These are phyloP conservation scores for Hemibagrus guttatus DNA, from an alignment of 2,797 vertebrate genomes.

Conservation along the genomic window DNA sequence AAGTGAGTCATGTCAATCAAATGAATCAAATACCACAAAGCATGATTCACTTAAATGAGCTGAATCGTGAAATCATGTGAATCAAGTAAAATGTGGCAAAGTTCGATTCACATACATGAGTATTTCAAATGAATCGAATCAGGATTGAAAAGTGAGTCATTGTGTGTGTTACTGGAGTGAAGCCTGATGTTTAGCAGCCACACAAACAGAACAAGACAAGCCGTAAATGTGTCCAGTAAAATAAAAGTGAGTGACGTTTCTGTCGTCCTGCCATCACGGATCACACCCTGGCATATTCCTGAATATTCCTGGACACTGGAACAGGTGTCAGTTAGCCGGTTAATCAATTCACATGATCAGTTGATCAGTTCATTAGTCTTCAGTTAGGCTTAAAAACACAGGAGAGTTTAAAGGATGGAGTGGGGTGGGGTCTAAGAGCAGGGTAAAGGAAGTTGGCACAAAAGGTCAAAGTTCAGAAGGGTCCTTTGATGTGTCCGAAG, in stretches of 20 bases:
- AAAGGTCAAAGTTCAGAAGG: neutral
- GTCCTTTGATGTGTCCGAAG: constrained; percentile 91
- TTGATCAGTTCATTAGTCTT: constrained; percentile 61
- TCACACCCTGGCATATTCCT: neutral
- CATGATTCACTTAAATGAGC: neutral
- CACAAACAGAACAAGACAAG: neutral
- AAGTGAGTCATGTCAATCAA: neutral
- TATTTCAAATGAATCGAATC: neutral
- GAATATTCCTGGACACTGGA: neutral
- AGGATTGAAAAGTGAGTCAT: neutral
- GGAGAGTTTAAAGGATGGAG: constrained; percentile 35
- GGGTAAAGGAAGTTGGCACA: constrained; percentile 67
- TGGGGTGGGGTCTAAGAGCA: constrained; percentile 5
- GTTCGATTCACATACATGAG: neutral
- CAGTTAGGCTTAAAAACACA: constrained; percentile 56
- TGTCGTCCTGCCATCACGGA: neutral
- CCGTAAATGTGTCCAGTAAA: neutral
- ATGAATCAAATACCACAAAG: neutral
- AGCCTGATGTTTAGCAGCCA: neutral
- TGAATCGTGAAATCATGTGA: neutral
- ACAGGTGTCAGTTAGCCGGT: constrained; percentile 61
- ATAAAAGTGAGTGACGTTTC: neutral
- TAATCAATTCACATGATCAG: constrained; percentile 60
- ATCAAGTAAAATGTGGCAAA: neutral
- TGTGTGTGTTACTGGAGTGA: neutral